A percentile compares a stretch with the other conserved stretches of the same genome.
These are phyloP conservation scores for Drosophila persimilis DNA, from an alignment of 1,140 invertebrate species.

Conservation along the genomic window DNA sequence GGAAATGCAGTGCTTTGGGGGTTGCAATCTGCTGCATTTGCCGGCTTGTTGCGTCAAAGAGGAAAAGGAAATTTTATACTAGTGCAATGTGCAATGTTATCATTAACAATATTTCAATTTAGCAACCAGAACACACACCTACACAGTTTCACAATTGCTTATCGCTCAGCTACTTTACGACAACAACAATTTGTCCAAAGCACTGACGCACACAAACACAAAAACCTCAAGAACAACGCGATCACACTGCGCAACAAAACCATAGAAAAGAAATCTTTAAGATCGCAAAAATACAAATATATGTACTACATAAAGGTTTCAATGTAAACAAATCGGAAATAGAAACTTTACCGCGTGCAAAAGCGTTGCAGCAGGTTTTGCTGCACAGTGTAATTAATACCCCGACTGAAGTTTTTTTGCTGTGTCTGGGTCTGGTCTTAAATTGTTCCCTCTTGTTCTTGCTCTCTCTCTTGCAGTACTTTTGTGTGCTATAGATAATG, in stretches of 20 bases:
- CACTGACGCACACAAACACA: conserved; percentile 6
- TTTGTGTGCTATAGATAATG: conserved; percentile 13
- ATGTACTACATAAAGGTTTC: too few relatives aligned
- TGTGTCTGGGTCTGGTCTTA: conserved; percentile 6
- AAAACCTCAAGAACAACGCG: conserved; percentile 3
- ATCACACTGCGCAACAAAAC: conserved; percentile 38
- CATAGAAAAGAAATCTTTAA: not conserved
- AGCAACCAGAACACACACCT: conserved; percentile 26
- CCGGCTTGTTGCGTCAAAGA: conserved; percentile 51
- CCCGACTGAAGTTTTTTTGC: conserved; percentile 2
- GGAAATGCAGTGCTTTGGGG: conserved; percentile 40
- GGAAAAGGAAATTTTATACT: conserved; percentile 37
- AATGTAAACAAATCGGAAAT: too few relatives aligned
- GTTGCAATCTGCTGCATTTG: conserved; percentile 18
- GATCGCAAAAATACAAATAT: not conserved
- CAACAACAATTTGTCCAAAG: conserved; percentile 30
- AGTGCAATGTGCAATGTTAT: conserved; percentile 37
- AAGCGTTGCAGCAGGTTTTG: too few relatives aligned
- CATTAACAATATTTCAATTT: conserved; percentile 54
- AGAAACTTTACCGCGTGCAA: too few relatives aligned
- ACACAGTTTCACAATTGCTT: conserved; percentile 55
- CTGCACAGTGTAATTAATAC: not conserved
- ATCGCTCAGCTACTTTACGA: conserved; percentile 45
- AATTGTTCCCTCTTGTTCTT: not conserved
- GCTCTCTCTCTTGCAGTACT: conserved; percentile 23